Evolutionary conservation across 2,888 invertebrate genomes (phyloP).

Genomic region (Melieria omissa): DNA sequence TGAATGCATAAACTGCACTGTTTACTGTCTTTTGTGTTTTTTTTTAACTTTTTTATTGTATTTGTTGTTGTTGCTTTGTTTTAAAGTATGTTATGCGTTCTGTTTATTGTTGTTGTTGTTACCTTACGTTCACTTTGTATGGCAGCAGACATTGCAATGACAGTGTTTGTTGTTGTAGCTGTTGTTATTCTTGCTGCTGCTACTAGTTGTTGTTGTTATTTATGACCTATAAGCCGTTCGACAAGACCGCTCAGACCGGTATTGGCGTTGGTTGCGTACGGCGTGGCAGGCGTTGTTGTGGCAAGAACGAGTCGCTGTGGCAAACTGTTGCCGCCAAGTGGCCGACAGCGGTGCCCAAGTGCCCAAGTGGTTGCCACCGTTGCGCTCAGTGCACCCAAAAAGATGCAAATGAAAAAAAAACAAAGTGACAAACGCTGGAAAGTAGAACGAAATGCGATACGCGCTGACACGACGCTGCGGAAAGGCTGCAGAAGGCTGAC

Average conservation of each 20-base stretch:
- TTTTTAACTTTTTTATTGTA: no score
- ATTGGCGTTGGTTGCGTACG: not conserved
- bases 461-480: no score
- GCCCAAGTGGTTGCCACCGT: not conserved
- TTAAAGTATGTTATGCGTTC: not conserved
- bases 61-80: no score
- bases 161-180: not conserved
- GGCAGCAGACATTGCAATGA: conserved; percentile 12
- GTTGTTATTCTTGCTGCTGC: not conserved
- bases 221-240: not conserved
- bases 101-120: not conserved
- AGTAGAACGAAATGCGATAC: no score
- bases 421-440: no score
- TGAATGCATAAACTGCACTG: not conserved
- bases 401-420: not conserved
- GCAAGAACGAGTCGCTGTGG: conserved; percentile 10
- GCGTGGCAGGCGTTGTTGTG: not conserved
- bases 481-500: no score
- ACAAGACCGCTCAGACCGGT: not conserved
- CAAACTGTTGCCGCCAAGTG: conserved; percentile 21
- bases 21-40: not conserved
- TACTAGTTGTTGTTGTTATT: not conserved
- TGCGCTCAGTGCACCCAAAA: not conserved
- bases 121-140: conserved; percentile 21
- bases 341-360: conserved; percentile 6